Evolutionary conservation across 2,888 invertebrate species (phyloP).

Genomic region (Drosophila mulleri): DNA sequence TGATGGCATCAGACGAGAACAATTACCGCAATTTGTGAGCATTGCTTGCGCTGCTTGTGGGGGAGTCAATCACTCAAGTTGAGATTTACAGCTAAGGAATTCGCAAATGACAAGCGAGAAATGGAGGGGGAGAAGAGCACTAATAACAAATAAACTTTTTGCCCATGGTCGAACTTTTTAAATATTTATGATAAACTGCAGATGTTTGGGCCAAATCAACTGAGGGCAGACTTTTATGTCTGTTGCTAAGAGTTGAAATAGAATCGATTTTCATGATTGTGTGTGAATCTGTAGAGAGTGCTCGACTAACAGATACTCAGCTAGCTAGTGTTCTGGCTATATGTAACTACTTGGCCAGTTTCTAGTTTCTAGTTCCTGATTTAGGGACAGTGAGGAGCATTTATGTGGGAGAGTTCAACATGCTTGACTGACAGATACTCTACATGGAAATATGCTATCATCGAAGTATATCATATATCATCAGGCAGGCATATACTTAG

Average conservation of each 20-base stretch:
- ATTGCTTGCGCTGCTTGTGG: slow-evolving; percentile 56
- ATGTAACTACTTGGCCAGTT: too few relatives aligned
- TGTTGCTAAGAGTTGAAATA: slow-evolving; percentile 36
- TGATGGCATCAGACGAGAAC: slow-evolving; percentile 51
- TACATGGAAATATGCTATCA: too few relatives aligned
- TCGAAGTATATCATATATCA: too few relatives aligned
- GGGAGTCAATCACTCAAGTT: slow-evolving; percentile 61
- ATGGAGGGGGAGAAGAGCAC: neutral
- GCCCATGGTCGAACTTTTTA: neutral
- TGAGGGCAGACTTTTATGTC: neutral
- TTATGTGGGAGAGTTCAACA: too few relatives aligned
- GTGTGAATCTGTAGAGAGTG: neutral
- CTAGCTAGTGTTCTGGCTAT: too few relatives aligned
- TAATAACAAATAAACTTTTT: neutral
- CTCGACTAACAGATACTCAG: neutral
- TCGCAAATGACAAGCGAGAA: slow-evolving; percentile 20
- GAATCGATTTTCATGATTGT: slow-evolving; percentile 13
- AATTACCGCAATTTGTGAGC: slow-evolving; percentile 64
- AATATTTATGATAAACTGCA: slow-evolving; percentile 9
- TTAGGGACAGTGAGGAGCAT: too few relatives aligned
- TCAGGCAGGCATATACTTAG: neutral
- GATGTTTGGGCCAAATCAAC: slow-evolving; percentile 2
- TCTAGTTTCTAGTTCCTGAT: too few relatives aligned
- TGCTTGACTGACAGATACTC: too few relatives aligned
- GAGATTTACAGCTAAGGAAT: slow-evolving; percentile 28